phyloP scores from a whole-genome alignment of 2,797 vertebrate species.

The Morelia viridis region DNA sequence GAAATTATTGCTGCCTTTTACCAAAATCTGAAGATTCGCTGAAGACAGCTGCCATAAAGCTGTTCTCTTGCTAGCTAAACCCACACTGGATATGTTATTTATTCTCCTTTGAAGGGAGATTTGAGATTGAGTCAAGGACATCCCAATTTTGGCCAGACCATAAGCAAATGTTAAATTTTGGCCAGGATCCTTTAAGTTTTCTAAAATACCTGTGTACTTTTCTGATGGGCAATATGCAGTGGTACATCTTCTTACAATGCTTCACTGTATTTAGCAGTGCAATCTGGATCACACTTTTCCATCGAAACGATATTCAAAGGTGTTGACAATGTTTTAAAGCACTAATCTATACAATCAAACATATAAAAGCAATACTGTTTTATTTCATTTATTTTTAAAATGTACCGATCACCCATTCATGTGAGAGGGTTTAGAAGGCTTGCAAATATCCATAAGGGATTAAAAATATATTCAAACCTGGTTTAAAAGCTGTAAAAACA shows the following conservation, averaged over 20 bases:
- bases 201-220: background rate
- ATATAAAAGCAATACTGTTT: background rate
- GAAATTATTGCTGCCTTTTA: conserved; percentile 67
- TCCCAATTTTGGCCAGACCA: background rate
- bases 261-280: background rate
- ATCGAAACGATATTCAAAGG: background rate
- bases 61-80: conserved; percentile 35
- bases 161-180: background rate
- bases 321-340: background rate
- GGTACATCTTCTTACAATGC: background rate
- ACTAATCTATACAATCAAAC: background rate
- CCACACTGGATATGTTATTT: conserved; percentile 30
- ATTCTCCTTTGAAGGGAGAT: conserved; percentile 11
- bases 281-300: background rate
- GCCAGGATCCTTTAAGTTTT: background rate
- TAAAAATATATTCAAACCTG: background rate
- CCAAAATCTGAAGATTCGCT: conserved; percentile 50
- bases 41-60: conserved; percentile 54
- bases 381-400: background rate
- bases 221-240: background rate
- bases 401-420: background rate
- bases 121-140: background rate
- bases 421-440: background rate
- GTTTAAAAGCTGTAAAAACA: background rate
- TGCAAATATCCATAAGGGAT: background rate